Conservation (phyloP, 2,888 invertebrate species). For the Fabriciana adippe region DNA sequence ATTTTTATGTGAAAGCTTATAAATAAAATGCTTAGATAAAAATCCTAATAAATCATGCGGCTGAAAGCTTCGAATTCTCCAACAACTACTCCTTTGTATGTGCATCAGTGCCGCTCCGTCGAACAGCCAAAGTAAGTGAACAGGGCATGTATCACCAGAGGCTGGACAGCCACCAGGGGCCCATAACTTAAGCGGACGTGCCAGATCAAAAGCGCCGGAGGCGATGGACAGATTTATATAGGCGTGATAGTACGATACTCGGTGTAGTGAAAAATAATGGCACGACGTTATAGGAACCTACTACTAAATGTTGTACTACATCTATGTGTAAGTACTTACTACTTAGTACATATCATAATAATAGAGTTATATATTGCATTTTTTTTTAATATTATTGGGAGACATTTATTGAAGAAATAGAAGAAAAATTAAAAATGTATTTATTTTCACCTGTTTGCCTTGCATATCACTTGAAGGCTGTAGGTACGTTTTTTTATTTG, state of each 20-base stretch:
- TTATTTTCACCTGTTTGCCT: too few relatives aligned
- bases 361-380: too few relatives aligned
- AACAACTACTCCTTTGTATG: background rate
- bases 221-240: conserved; percentile 67
- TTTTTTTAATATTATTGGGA: too few relatives aligned
- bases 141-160: conserved; percentile 46
- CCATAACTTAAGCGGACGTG: conserved; percentile 71
- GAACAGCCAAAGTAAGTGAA: conserved; percentile 40
- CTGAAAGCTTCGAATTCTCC: background rate
- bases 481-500: too few relatives aligned
- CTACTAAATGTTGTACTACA: background rate
- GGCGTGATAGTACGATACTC: conserved; percentile 50
- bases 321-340: too few relatives aligned
- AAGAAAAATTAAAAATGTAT: too few relatives aligned
- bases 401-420: too few relatives aligned
- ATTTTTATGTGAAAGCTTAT: too few relatives aligned
- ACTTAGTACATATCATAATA: too few relatives aligned
- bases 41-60: background rate
- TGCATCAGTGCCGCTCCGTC: conserved; percentile 22
- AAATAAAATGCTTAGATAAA: too few relatives aligned
- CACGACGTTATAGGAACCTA: conserved; percentile 42
- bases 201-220: conserved; percentile 70
- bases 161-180: conserved; percentile 62
- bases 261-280: conserved; percentile 68
- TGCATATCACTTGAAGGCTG: too few relatives aligned